Evolutionary conservation across 2,113 vertebrate species (phyloP).

Genomic region (Microcebus griseorufus): DNA sequence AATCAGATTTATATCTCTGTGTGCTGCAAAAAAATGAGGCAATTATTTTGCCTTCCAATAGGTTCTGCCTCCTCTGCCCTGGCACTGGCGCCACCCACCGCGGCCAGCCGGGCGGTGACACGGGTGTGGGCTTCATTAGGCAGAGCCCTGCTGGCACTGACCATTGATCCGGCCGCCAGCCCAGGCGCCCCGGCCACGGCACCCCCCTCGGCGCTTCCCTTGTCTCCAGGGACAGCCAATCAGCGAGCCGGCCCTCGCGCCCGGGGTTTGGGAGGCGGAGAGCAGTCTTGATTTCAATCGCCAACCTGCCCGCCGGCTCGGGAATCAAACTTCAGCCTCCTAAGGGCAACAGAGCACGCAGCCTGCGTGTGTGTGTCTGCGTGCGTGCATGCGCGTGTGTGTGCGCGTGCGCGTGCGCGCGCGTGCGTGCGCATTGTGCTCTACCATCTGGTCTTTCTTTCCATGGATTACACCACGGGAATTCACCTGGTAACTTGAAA

Average conservation of each 20-base stretch:
- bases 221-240: slow-evolving; percentile 80
- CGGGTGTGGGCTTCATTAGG: slow-evolving; percentile 85
- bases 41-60: slow-evolving; percentile 83
- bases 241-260: slow-evolving; percentile 72
- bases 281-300: slow-evolving; percentile 78
- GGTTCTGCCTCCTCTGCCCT: slow-evolving; percentile 39
- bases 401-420: background rate
- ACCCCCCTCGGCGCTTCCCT: slow-evolving; percentile 68
- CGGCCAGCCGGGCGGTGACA: slow-evolving; percentile 76
- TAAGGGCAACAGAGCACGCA: slow-evolving; percentile 59
- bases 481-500: slow-evolving; percentile 56
- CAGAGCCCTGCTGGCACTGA: slow-evolving; percentile 84
- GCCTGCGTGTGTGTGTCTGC: slow-evolving; percentile 39
- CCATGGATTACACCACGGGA: slow-evolving; percentile 53
- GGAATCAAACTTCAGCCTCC: slow-evolving; percentile 75
- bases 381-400: background rate
- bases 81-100: slow-evolving; percentile 79
- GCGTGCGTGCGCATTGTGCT: slow-evolving; percentile 15
- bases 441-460: slow-evolving; percentile 55
- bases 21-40: slow-evolving; percentile 76
- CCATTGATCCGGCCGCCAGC: slow-evolving; percentile 85
- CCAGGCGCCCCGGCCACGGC: slow-evolving; percentile 68
- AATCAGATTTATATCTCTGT: slow-evolving; percentile 71
- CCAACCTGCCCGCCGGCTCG: slow-evolving; percentile 63
- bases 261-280: slow-evolving; percentile 71